Conservation (phyloP, 2,797 vertebrate genomes). For the Emys orbicularis region DNA sequence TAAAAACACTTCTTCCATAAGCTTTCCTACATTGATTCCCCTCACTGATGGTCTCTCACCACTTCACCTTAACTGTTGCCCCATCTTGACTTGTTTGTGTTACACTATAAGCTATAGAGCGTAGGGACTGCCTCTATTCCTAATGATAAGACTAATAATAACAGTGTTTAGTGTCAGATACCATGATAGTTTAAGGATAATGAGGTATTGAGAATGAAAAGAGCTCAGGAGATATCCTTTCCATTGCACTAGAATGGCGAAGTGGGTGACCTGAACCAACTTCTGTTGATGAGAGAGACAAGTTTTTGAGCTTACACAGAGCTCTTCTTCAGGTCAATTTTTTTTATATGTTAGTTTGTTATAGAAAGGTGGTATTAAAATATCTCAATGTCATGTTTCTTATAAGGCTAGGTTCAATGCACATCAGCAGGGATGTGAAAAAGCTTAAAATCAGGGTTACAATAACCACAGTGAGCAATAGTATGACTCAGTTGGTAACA, state of each 20-base stretch:
- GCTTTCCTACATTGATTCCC: no score
- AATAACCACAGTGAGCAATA: background rate
- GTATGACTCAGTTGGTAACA: background rate
- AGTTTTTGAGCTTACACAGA: background rate
- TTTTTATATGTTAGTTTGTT: conserved; percentile 44
- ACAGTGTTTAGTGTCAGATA: background rate
- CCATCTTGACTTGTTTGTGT: background rate
- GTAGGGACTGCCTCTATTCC: background rate
- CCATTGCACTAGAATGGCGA: background rate
- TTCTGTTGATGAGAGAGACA: background rate
- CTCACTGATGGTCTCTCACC: background rate
- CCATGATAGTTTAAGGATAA: background rate
- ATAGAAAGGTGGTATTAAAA: background rate
- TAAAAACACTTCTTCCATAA: background rate
- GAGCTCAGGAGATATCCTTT: background rate
- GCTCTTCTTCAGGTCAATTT: background rate
- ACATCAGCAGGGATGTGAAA: conserved; percentile 3
- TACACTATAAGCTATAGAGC: background rate
- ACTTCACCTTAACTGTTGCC: background rate
- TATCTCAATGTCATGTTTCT: background rate
- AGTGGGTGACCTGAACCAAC: background rate
- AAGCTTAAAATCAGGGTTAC: conserved; percentile 50
- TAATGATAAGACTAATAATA: background rate
- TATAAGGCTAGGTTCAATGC: no score
- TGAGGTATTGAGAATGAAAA: background rate